A percentile compares a stretch with the other conserved stretches of the same genome.
These are phyloP conservation scores for Gadus chalcogrammus DNA, from an alignment of 2,113 vertebrate genomes.

Conservation along the genomic window DNA sequence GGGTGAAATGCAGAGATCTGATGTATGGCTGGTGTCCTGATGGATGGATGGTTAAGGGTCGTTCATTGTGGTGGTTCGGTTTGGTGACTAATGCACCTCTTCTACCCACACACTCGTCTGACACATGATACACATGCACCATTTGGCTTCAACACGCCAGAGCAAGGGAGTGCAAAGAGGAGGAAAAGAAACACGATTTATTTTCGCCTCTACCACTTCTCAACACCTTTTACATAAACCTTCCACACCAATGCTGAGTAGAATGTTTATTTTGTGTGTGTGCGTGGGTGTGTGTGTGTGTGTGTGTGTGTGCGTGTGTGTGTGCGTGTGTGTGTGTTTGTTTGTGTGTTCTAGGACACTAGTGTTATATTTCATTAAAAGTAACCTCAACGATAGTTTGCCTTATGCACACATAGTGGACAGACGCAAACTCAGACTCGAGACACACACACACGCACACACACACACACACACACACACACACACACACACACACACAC, in stretches of 20 bases:
- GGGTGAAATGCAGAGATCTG: slow-evolving; percentile 5
- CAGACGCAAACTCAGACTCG: neutral
- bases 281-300: slow-evolving; percentile 14
- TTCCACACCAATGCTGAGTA: slow-evolving; percentile 23
- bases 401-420: neutral
- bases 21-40: slow-evolving; percentile 27
- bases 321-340: neutral
- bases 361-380: slow-evolving; percentile 36
- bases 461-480: neutral
- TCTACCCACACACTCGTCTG: slow-evolving; percentile 57
- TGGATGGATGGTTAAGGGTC: slow-evolving; percentile 29
- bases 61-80: slow-evolving; percentile 65
- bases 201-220: slow-evolving; percentile 52
- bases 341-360: no score
- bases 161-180: slow-evolving; percentile 49
- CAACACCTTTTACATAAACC: neutral
- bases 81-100: slow-evolving; percentile 65
- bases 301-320: neutral
- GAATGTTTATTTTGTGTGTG: neutral
- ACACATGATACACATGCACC: slow-evolving; percentile 49
- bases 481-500: slow-evolving; percentile 16
- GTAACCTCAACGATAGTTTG: slow-evolving; percentile 12
- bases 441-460: slow-evolving; percentile 14
- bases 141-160: slow-evolving; percentile 58
- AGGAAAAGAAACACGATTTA: slow-evolving; percentile 51